Percentiles rank a stretch among this genome's conserved stretches.
Evolutionary conservation across 2,113 vertebrate species (phyloP).

Genomic region (Nicator chloris): DNA sequence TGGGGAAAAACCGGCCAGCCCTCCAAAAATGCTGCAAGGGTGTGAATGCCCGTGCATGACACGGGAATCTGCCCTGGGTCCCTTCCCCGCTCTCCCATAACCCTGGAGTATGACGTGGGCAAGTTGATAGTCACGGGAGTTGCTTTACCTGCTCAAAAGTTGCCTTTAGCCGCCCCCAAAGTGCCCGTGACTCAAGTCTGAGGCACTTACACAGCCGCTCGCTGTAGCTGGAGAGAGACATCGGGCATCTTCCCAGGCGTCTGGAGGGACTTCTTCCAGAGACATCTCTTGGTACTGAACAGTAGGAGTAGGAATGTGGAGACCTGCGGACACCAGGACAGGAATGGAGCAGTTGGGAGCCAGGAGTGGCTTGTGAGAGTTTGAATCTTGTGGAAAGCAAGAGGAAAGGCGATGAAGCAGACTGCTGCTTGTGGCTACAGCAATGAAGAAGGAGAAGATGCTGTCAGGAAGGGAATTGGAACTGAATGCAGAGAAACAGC

Average conservation of each 20-base stretch:
- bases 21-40: accelerated
- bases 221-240: not conserved
- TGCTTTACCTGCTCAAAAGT: not conserved
- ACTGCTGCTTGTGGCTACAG: not conserved
- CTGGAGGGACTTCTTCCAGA: not conserved
- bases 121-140: accelerated
- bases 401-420: not conserved
- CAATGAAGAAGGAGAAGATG: not conserved
- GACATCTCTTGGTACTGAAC: not conserved
- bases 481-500: not conserved
- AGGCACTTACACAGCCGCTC: not conserved
- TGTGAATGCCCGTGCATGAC: not conserved
- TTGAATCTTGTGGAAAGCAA: not conserved
- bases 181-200: not conserved
- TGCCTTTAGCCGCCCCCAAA: not conserved
- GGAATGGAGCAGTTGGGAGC: not conserved
- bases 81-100: not conserved
- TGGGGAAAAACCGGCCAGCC: not conserved
- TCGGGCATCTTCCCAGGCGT: not conserved
- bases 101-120: not conserved
- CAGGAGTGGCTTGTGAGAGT: not conserved
- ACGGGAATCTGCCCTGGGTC: not conserved
- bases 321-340: not conserved
- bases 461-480: not conserved
- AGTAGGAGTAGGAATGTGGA: not conserved